A percentile compares a stretch with the other conserved stretches of the same genome.
These are phyloP conservation scores for Alsophila aescularia DNA, from an alignment of 2,888 invertebrate genomes.

Conservation along the genomic window DNA sequence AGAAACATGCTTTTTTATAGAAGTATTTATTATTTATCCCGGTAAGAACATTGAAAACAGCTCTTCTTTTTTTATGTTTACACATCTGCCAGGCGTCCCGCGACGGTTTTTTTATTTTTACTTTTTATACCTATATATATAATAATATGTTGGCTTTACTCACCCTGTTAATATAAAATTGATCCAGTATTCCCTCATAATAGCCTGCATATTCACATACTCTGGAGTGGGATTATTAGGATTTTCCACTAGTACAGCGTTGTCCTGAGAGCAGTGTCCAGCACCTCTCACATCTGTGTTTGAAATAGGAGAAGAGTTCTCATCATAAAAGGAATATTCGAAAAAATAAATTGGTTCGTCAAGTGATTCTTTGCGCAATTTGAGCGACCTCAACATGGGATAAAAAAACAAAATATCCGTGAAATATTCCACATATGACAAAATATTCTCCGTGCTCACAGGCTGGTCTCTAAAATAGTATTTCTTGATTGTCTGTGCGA, in stretches of 20 bases:
- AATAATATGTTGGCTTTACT: background rate
- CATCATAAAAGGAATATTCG: slow-evolving; percentile 52
- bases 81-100: too few species aligned
- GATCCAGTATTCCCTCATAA: slow-evolving; percentile 40
- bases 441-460: slow-evolving; percentile 39
- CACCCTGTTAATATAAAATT: slow-evolving; percentile 49
- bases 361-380: slow-evolving; percentile 41
- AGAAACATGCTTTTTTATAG: too few species aligned
- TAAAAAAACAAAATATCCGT: slow-evolving; percentile 61
- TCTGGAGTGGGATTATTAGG: slow-evolving; percentile 39
- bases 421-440: slow-evolving; percentile 41
- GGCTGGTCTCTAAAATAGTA: slow-evolving; percentile 56
- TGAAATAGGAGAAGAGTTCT: slow-evolving; percentile 41
- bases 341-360: slow-evolving; percentile 55
- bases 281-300: slow-evolving; percentile 48
- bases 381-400: slow-evolving; percentile 46
- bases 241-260: background rate
- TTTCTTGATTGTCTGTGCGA: slow-evolving; percentile 44
- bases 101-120: too few species aligned
- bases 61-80: too few species aligned
- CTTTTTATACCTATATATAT: background rate
- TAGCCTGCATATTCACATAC: slow-evolving; percentile 36
- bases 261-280: slow-evolving; percentile 23
- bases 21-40: too few species aligned
- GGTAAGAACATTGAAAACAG: too few species aligned